Conservation (phyloP, 2,113 vertebrate genomes). For the Paradisaea rubra region DNA sequence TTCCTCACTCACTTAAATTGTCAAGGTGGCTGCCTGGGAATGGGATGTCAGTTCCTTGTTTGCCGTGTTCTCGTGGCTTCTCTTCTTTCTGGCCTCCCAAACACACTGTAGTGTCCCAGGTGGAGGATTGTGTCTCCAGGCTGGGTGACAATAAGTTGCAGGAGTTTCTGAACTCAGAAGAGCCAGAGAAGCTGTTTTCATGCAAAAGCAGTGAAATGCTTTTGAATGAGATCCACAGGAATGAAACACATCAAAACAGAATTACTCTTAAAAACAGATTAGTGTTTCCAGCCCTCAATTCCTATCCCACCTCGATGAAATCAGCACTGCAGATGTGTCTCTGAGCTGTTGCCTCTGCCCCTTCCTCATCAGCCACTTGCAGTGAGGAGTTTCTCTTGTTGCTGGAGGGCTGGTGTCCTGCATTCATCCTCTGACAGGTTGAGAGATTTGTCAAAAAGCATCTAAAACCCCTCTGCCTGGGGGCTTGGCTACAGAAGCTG, state of each 20-base stretch:
- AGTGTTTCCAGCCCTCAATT: neutral
- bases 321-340: neutral
- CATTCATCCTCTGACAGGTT: neutral
- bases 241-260: neutral
- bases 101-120: neutral
- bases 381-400: neutral
- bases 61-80: neutral
- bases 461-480: neutral
- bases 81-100: neutral
- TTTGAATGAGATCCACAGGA: neutral
- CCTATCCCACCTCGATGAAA: neutral
- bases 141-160: neutral
- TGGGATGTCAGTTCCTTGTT: neutral
- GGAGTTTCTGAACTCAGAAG: neutral
- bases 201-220: neutral
- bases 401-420: neutral
- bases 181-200: neutral
- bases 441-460: constrained; percentile 18
- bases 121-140: neutral
- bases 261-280: neutral
- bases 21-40: neutral
- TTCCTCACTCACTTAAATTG: neutral
- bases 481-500: constrained; percentile 10
- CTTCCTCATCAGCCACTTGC: neutral
- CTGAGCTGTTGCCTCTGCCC: neutral